A percentile compares a stretch with the other conserved stretches of the same genome.
phyloP scores from a whole-genome alignment of 2,797 vertebrate species.

The Poecilia wingei region DNA sequence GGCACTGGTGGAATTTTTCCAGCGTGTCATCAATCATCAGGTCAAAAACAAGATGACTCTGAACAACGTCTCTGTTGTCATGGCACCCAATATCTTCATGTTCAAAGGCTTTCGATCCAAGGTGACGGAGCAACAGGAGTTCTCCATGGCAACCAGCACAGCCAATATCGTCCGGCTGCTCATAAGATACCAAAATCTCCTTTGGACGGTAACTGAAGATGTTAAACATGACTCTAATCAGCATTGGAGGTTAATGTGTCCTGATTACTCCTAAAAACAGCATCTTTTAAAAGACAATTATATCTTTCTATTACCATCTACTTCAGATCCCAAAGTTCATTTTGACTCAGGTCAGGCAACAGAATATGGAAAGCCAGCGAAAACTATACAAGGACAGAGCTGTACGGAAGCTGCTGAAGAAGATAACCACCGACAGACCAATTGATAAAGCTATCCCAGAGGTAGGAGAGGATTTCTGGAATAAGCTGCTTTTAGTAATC shows the following conservation, averaged over 20 bases:
- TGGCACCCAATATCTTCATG: constrained; percentile 98
- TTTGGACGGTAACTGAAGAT: constrained; percentile 90
- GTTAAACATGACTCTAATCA: background rate
- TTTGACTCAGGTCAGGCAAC: constrained; percentile 92
- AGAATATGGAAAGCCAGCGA: constrained; percentile 88
- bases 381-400: constrained; percentile 89
- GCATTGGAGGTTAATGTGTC: background rate
- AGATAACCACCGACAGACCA: constrained; percentile 90
- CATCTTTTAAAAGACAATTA: background rate
- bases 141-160: constrained; percentile 90
- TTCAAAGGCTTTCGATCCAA: constrained; percentile 88
- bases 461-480: constrained; percentile 68
- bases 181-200: constrained; percentile 91
- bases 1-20: constrained; percentile 95
- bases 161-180: constrained; percentile 90
- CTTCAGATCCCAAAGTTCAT: constrained; percentile 95
- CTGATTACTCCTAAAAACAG: background rate
- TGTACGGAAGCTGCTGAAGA: constrained; percentile 93
- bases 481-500: background rate
- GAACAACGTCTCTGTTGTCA: constrained; percentile 94
- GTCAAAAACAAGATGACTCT: constrained; percentile 95
- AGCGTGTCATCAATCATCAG: constrained; percentile 89
- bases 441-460: constrained; percentile 83
- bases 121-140: constrained; percentile 87
- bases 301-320: constrained; percentile 11